Evolutionary conservation across 2,888 invertebrate genomes (phyloP).

Genomic region (Polylopha cassiicola): DNA sequence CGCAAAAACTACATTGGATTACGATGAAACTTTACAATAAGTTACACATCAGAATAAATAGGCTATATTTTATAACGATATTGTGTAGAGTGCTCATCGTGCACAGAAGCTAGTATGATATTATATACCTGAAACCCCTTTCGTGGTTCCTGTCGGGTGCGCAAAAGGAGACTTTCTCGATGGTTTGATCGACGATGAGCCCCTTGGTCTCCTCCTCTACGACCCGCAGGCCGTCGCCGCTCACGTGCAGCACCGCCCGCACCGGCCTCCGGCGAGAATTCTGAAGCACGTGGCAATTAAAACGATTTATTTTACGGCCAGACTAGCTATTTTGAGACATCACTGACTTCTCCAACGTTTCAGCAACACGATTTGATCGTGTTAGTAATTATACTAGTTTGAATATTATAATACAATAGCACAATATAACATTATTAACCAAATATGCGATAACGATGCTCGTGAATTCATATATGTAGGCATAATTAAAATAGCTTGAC

Average conservation of each 20-base stretch:
- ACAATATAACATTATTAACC: no score
- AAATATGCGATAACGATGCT: no score
- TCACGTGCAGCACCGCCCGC: constrained; percentile 92
- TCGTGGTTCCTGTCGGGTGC: constrained; percentile 99
- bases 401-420: no score
- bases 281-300: constrained; percentile 65
- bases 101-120: neutral
- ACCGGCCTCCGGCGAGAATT: constrained; percentile 92
- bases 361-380: constrained; percentile 8
- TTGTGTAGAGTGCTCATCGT: no score
- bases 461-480: no score
- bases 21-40: no score
- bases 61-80: no score
- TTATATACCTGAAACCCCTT: constrained; percentile 86
- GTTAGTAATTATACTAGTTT: constrained; percentile 4
- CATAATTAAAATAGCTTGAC: no score
- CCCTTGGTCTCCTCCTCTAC: constrained; percentile 99
- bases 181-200: constrained; percentile 98
- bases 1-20: no score
- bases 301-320: constrained; percentile 16
- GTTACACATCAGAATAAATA: no score
- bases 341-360: neutral
- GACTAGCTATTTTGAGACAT: constrained; percentile 5
- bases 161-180: constrained; percentile 99
- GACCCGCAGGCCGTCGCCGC: constrained; percentile 96